Base-by-base conservation (phyloP, 2,113 vertebrate genomes). In the Bagarius yarrelli region DNA sequence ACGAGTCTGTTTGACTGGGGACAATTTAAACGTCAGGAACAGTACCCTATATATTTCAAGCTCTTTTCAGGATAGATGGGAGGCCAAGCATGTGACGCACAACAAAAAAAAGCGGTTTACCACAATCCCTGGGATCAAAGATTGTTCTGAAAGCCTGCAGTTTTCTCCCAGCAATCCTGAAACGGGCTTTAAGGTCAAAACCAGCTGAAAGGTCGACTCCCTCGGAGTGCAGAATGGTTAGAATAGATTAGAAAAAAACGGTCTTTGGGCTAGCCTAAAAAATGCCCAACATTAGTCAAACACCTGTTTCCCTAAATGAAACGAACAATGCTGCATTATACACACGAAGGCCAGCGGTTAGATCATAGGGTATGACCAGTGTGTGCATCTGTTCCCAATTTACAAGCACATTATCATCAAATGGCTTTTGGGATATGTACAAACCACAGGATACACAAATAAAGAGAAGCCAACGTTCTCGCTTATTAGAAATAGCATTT, bases 151-250 rank as follows among this genome's bases (percentile, higher is more conserved):
- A 74, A 70, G 82, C 36, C 69, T 78, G 55, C 53, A 25, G 60
- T 50, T 81, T 76, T 66, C 56, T 69, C 61, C 61, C 64, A 61
- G 72, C 66, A 66, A 67, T 52, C 57, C 59, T 30, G 64, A 55
- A 76, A 60, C 15, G n/a, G 71, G 40, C 60, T 78, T 80, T 78
- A 73, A 80, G 81, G 73, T 80, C 72, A 81, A 70, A 56, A 79
- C 23, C 32, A 76, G 67, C 40, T 3, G 40, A 55, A 44, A 80
- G 74, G 66, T 67, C 78, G n/a, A 64, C 75, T 34, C 21, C 25
- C 47, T 72, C 44, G 2, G 32, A 64, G 40, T 44, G 0, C 52
- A 64, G 47, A 25, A 50, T 55, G 44, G 61, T n/a, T 50, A 57
- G 63, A 60, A 57, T 14, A 23, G 63, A 14, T 32, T 79, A 61